Base-by-base conservation (phyloP, 2,888 invertebrate genomes). In the Mactromeris polynyma region DNA sequence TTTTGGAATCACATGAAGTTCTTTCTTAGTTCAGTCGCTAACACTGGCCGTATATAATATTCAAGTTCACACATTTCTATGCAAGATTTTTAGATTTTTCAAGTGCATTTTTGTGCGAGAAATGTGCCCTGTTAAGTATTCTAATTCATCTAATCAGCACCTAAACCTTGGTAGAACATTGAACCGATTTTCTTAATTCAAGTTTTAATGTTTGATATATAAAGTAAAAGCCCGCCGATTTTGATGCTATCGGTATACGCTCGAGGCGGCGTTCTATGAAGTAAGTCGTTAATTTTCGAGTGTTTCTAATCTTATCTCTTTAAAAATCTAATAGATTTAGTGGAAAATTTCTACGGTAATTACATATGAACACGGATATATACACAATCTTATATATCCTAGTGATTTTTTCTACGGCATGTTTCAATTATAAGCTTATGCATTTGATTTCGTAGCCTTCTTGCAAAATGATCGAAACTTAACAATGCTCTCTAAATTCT, bases 211-310 rank as follows among this genome's bases (percentile, higher is more conserved):
- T 17, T 73, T 1, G 7, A 7, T 19, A 33, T 73, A 21, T 46
- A 33, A 77, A 33, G 77, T 77, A 51, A 77, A 46, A 77, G 17
- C 77, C 51, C 83, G 38, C 69, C 83, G 17, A 33, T 73, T 2
- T 54, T 31, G 83, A 83, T 83, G 33, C 69, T 83, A 83, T 83
- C 83, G 14, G 0, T 6, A 14, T 26, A 26, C 19, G 21, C 73
- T 33, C 33, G 73, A 73, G 73, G 73, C 73, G 31, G 14, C 36
- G 31, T 73, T 73, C 73, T 36, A 19, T 73, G 73, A 73, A 36
- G 73, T 73, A 36, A 73, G 73, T 73, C 36, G 73, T 36, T 73
- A 73, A 33, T 73, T 17, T 19, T 36, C 36, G 73, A 73, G 73
- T 36, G 31, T 36, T 73, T 36, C 33, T 73, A 73, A 73, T 73